These are phyloP conservation scores for Leptosomus discolor DNA, from an alignment of 2,113 vertebrate genomes.

Conservation along the genomic window DNA sequence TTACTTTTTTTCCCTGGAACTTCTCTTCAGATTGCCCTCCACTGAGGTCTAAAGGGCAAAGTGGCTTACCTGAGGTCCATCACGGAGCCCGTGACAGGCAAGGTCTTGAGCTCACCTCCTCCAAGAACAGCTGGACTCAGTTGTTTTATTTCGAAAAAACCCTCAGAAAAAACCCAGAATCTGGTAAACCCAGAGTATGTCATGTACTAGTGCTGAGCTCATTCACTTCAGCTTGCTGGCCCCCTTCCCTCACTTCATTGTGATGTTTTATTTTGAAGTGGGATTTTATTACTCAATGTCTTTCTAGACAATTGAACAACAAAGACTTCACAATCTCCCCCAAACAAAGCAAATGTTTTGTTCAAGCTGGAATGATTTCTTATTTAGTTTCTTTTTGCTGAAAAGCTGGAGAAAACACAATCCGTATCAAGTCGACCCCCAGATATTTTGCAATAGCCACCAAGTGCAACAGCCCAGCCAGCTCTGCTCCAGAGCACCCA, in stretches of 20 bases:
- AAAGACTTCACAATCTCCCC: not conserved
- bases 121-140: not conserved
- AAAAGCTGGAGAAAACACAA: not conserved
- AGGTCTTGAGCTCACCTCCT: not conserved
- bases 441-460: not conserved
- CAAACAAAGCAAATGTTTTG: rapidly evolving
- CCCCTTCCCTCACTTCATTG: not conserved
- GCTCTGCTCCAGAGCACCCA: not conserved
- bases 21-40: not conserved
- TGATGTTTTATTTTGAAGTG: not conserved
- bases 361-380: not conserved
- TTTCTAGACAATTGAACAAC: not conserved
- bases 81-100: not conserved
- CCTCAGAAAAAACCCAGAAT: not conserved
- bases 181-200: rapidly evolving
- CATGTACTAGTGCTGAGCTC: not conserved
- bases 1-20: not conserved
- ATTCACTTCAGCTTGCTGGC: not conserved
- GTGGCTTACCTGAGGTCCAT: rapidly evolving
- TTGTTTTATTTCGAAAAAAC: not conserved
- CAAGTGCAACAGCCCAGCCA: not conserved
- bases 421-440: not conserved
- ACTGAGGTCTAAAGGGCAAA: not conserved
- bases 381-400: not conserved
- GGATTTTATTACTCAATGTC: not conserved